Base-by-base conservation (phyloP, 2,888 invertebrate species). In the Syritta pipiens region DNA sequence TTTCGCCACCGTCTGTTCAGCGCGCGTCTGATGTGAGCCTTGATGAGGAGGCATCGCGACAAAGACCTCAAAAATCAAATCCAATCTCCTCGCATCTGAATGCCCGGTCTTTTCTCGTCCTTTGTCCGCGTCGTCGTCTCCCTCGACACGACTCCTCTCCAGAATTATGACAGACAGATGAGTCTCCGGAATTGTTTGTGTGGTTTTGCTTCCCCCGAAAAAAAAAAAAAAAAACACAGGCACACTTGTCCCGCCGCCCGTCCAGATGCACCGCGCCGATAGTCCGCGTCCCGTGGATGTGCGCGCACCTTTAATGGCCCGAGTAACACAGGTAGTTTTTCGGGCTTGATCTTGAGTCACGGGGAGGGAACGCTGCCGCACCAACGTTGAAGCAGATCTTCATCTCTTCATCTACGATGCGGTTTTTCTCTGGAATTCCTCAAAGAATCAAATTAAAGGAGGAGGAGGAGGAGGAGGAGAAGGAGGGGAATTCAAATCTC, bases 301-400 rank as follows among this genome's bases (percentile, higher is more conserved):
- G 14, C 24, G 69, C 49, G 63, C 76, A 71, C 71, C 48, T 59
- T 68, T 51, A 68, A 68, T 59, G 40, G 42, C 37, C 55, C 59
- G 75, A 76, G 76, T 76, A 76, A 76, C 76, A 76, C 76, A 76
- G 76, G 76, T 76, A 76, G 76, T 76, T 76, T 76, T 35, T 42
- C 37, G 28, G 10, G 68, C n/a, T n/a, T n/a, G 17, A 51, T 48
- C 69, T 49, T 30, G 32, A 49, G 30, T 20, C 22, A 35, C 26
- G 22, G 28, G 30, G 44, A 68, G 60, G 28, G 40, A 60, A n/a
- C n/a, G n/a, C n/a, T n/a, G n/a, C n/a, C n/a, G n/a, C n/a, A n/a
- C n/a, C n/a, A 40, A 53, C 14, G 75, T 53, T 20, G 55, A 49
- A 57, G 60, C 51, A 60, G 69, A 71, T 71, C 69, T 51, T 71